Conservation (phyloP, 2,113 vertebrate species). For the Platichthys stellatus region DNA sequence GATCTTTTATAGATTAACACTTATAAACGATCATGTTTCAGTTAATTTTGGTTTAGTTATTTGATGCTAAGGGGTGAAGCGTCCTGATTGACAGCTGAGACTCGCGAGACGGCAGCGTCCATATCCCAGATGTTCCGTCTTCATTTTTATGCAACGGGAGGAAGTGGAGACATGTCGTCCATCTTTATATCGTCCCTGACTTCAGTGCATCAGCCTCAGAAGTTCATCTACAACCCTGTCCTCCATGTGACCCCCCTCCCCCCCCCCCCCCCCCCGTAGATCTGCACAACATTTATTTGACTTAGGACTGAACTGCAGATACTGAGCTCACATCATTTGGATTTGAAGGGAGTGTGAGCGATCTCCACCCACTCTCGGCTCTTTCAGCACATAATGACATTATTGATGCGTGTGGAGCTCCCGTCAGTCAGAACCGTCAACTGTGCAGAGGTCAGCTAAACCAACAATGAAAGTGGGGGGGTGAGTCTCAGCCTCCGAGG, state of each 20-base stretch:
- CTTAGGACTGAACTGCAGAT: not conserved
- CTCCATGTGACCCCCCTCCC: not conserved
- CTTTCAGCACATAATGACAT: constrained; percentile 38
- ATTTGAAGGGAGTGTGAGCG: constrained; percentile 2
- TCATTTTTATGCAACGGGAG: too few species aligned
- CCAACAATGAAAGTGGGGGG: constrained; percentile 2
- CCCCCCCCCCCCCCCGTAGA: not conserved
- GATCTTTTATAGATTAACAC: too few species aligned
- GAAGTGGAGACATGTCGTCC: too few species aligned
- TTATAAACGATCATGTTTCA: too few species aligned
- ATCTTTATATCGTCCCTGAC: too few species aligned
- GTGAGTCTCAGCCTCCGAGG: not conserved
- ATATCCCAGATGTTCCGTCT: too few species aligned
- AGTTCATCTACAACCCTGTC: too few species aligned
- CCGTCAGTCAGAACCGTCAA: constrained; percentile 32
- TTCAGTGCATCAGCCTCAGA: too few species aligned
- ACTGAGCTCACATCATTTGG: constrained; percentile 14
- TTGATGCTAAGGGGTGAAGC: too few species aligned
- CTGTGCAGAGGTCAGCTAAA: constrained; percentile 36
- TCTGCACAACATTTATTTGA: not conserved
- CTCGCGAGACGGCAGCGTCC: too few species aligned
- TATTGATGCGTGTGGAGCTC: constrained; percentile 34
- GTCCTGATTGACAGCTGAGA: too few species aligned
- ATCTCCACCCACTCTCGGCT: constrained; percentile 15
- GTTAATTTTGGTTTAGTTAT: too few species aligned